phyloP scores from a whole-genome alignment of 2,888 invertebrate genomes.

The Panorpa germanica region DNA sequence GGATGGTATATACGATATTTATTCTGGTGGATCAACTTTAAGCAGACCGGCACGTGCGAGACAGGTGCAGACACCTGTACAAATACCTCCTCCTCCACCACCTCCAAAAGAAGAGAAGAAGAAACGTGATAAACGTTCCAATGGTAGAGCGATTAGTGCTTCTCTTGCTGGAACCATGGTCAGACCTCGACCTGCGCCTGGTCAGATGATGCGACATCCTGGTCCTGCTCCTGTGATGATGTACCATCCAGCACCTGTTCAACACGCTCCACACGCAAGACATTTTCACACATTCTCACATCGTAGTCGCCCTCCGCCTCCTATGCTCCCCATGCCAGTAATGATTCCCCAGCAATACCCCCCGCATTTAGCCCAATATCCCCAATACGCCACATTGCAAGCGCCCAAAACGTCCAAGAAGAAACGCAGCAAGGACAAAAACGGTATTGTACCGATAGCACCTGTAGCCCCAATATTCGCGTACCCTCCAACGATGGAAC shows the following conservation, averaged over 20 bases:
- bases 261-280: constrained; percentile 18
- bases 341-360: constrained; percentile 28
- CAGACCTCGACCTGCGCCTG: constrained; percentile 24
- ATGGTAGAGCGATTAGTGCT: constrained; percentile 23
- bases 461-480: constrained; percentile 31
- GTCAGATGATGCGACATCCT: constrained; percentile 17
- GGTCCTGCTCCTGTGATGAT: constrained; percentile 23
- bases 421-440: constrained; percentile 24
- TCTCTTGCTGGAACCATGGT: constrained; percentile 25
- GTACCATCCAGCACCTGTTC: constrained; percentile 20
- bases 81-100: constrained; percentile 71
- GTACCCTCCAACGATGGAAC: constrained; percentile 32
- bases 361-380: constrained; percentile 25
- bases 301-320: constrained; percentile 23
- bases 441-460: constrained; percentile 20
- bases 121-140: constrained; percentile 25
- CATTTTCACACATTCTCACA: constrained; percentile 31
- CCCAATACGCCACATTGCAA: constrained; percentile 42
- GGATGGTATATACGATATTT: constrained; percentile 52
- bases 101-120: constrained; percentile 39
- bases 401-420: constrained; percentile 34
- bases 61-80: constrained; percentile 59
- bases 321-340: constrained; percentile 24
- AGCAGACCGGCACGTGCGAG: constrained; percentile 55
- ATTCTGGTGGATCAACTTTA: constrained; percentile 29